phyloP scores from a whole-genome alignment of 1,140 invertebrate species.

The Pentalonia nigronervosa region DNA sequence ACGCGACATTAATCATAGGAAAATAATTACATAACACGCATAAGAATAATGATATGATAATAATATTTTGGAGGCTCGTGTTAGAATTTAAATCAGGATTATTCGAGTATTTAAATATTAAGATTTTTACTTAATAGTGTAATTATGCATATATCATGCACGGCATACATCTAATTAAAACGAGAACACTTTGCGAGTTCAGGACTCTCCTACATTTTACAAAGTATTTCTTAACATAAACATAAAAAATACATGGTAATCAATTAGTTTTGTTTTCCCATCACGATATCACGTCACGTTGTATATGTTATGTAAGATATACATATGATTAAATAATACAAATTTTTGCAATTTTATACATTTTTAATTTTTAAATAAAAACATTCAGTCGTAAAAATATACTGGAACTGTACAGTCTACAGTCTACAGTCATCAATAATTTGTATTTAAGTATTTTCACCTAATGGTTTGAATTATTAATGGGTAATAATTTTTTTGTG shows the following conservation, averaged over 20 bases:
- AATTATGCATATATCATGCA: too few species aligned
- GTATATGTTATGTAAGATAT: neutral
- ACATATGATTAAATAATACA: neutral
- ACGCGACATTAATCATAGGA: neutral
- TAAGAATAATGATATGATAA: neutral
- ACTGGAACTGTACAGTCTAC: neutral
- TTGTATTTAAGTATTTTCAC: neutral
- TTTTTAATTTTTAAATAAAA: neutral
- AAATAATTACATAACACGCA: neutral
- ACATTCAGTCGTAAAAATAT: neutral
- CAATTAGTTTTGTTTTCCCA: constrained; percentile 16
- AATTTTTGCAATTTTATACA: neutral
- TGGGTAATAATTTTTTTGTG: neutral
- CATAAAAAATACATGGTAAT: neutral
- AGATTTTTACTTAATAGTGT: neutral
- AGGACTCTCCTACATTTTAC: neutral
- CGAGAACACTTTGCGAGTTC: neutral
- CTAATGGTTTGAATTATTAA: neutral
- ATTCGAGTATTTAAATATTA: neutral
- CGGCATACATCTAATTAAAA: neutral
- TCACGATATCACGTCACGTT: neutral
- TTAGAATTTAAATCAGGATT: neutral
- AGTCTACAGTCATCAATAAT: neutral
- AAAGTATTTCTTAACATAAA: neutral
- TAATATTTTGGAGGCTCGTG: neutral